Conservation (phyloP, 2,888 invertebrate species). For the Sinohyriopsis cumingii region DNA sequence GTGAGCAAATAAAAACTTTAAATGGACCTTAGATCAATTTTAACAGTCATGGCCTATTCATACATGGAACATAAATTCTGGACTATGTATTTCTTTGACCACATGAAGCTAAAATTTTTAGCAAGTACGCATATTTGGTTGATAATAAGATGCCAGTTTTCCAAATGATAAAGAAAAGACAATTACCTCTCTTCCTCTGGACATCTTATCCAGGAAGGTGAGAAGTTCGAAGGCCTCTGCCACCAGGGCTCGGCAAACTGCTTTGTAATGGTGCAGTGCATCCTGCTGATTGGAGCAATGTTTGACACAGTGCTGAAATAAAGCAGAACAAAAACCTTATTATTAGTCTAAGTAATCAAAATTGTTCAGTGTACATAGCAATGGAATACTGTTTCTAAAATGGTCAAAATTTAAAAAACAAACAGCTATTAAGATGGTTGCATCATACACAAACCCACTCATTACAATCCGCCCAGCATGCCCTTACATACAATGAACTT, state of each 20-base stretch:
- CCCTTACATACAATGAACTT: too few relatives aligned
- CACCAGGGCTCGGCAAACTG: slow-evolving; percentile 92
- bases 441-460: too few relatives aligned
- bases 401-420: too few relatives aligned
- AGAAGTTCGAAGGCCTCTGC: slow-evolving; percentile 92
- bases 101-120: not conserved
- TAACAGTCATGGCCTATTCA: not conserved
- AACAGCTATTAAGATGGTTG: too few relatives aligned
- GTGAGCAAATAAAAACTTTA: too few relatives aligned
- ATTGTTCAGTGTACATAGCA: too few relatives aligned
- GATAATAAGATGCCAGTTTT: too few relatives aligned
- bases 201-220: slow-evolving; percentile 90
- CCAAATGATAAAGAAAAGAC: not conserved
- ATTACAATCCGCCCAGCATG: too few relatives aligned
- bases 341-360: too few relatives aligned
- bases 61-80: too few relatives aligned
- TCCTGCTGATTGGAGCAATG: slow-evolving; percentile 66
- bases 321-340: not conserved
- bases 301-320: slow-evolving; percentile 63
- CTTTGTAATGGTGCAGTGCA: slow-evolving; percentile 88
- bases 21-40: not conserved
- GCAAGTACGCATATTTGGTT: too few relatives aligned
- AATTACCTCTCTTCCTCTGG: slow-evolving; percentile 78
- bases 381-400: too few relatives aligned
- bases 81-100: not conserved